Evolutionary conservation across 2,797 vertebrate genomes (phyloP).

Genomic region (Microctenopoma stevenorrisi): DNA sequence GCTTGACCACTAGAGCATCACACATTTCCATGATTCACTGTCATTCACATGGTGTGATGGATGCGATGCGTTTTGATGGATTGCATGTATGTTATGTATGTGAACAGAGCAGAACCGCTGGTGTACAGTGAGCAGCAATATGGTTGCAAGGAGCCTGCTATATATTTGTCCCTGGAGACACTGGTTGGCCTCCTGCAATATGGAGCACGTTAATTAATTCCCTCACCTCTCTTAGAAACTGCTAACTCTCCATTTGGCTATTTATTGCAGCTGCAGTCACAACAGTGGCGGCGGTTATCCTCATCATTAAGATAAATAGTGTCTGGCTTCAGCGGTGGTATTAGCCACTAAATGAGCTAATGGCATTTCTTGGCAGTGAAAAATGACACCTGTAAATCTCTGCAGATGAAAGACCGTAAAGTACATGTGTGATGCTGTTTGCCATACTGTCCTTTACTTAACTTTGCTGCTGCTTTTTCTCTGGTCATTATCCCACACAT

Average conservation of each 20-base stretch:
- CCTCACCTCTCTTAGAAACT: not conserved
- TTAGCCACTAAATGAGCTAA: constrained; percentile 28
- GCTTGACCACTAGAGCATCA: too few species aligned
- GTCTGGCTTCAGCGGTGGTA: constrained; percentile 11
- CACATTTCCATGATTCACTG: too few species aligned
- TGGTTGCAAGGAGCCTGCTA: not conserved
- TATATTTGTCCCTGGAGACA: not conserved
- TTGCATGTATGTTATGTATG: too few species aligned
- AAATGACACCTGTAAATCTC: constrained; percentile 7
- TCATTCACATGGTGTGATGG: too few species aligned
- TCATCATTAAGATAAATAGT: constrained; percentile 30
- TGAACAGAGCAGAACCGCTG: too few species aligned
- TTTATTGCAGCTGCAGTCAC: constrained; percentile 16
- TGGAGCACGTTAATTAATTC: constrained; percentile 9
- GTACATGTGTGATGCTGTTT: not conserved
- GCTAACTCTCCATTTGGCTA: constrained; percentile 9
- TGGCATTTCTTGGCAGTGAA: constrained; percentile 6
- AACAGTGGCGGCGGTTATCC: constrained; percentile 2
- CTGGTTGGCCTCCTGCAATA: not conserved
- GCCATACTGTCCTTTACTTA: not conserved
- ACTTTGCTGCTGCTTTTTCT: not conserved
- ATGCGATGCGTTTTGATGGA: too few species aligned
- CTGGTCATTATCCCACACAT: not conserved
- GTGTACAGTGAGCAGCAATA: not conserved
- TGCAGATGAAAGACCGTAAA: not conserved